phyloP scores from a whole-genome alignment of 2,113 vertebrate genomes.

The Petromus typicus region DNA sequence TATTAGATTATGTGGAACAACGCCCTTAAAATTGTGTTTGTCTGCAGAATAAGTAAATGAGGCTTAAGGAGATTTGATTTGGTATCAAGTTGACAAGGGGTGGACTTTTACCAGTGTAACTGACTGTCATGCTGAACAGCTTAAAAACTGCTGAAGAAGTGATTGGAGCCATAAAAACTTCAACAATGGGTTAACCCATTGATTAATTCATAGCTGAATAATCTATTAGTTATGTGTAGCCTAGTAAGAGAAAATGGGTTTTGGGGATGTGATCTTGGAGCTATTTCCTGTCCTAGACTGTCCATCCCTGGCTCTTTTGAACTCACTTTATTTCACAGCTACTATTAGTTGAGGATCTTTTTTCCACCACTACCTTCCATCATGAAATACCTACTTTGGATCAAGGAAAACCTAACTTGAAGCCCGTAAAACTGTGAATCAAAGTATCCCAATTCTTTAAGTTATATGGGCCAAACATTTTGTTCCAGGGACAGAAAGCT shows the following conservation, averaged over 20 bases:
- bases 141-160: neutral
- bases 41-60: neutral
- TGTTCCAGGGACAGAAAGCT: neutral
- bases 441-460: neutral
- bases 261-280: neutral
- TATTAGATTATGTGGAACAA: neutral
- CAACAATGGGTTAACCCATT: neutral
- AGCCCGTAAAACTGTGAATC: neutral
- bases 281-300: neutral
- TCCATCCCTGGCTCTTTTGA: neutral
- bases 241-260: neutral
- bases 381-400: neutral
- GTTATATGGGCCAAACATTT: no score
- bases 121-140: neutral
- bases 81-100: neutral
- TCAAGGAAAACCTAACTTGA: neutral
- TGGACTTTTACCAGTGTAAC: neutral
- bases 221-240: neutral
- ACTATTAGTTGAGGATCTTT: neutral
- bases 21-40: no score
- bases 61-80: neutral
- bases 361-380: neutral
- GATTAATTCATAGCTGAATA: neutral
- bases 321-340: neutral
- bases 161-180: neutral